Base-by-base conservation (phyloP, 1,140 invertebrate species). In the Thrips palmi region DNA sequence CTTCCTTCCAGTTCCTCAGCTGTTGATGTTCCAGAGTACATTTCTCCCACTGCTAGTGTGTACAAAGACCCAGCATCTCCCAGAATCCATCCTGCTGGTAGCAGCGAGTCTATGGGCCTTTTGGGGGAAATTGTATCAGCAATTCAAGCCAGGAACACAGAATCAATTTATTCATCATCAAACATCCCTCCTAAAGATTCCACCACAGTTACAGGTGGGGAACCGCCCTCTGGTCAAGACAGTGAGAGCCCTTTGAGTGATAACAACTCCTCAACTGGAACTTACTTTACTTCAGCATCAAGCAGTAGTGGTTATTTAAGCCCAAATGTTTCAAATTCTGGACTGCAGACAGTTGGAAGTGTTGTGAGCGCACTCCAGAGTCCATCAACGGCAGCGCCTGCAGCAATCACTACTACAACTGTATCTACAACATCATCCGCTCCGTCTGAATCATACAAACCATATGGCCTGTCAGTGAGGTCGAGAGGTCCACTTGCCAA, bases 101-200 rank as follows among this genome's bases (percentile, higher is more conserved):
- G 62, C 47, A 55, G 59, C 6, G 70, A 74, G 27, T 71, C 66
- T 36, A 66, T 74, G 56, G 77, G 78, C 1, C 53, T 87, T 6
- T 51, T 87, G 0, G 76, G 77, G 3, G 83, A 87, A 55, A 86
- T 86, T 33, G 82, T 87, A 0, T 77, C 71, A 8, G 83, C 86
- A 56, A 84, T 88, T 34, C 77, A 84, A 45, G 78, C 77, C 43
- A 59, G 80, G 12, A 84, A 86, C 51, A 72, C 76, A 11, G 80
- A 86, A 44, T 85, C 81, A 0, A 84, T 88, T 38, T 88, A 88
- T 49, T 83, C 80, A 1, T 71, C 74, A 0, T 71, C 74, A 0
- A 76, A 61, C 4, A 62, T 60, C 40, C 54, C 64, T 20, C 57
- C 57, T 14, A 52, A 61, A 39, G 54, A 52, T 24, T 43, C 48